These are phyloP conservation scores for Gopherus evgoodei DNA, from an alignment of 2,113 vertebrate species.

Conservation along the genomic window DNA sequence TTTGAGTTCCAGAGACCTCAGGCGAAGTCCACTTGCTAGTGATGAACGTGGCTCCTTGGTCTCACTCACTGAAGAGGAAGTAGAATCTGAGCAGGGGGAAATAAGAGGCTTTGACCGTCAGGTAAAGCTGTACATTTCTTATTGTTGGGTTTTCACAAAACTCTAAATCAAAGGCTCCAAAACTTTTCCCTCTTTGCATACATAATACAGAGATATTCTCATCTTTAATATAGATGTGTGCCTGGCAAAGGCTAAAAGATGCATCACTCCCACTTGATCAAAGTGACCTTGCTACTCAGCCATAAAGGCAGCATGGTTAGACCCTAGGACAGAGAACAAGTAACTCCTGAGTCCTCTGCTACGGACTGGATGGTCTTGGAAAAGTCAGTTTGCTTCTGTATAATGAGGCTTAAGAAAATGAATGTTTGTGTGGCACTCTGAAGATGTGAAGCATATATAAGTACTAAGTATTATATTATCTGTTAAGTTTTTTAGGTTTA, in stretches of 20 bases:
- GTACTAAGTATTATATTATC: not conserved
- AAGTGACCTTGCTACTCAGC: accelerated
- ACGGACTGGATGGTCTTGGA: not conserved
- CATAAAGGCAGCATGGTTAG: not conserved
- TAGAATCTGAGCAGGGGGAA: slow-evolving; percentile 82
- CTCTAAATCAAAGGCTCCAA: accelerated
- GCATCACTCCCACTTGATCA: not conserved
- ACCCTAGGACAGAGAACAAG: not conserved
- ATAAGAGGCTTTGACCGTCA: slow-evolving; percentile 75
- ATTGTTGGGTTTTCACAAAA: not conserved
- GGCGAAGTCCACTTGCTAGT: slow-evolving; percentile 64
- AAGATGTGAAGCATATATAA: not conserved
- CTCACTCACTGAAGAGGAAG: slow-evolving; percentile 90
- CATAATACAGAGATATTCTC: not conserved
- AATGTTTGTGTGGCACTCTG: not conserved
- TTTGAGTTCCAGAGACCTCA: slow-evolving; percentile 72
- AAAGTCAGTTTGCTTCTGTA: not conserved
- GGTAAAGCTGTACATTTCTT: slow-evolving; percentile 74
- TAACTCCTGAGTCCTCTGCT: not conserved
- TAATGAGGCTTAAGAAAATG: not conserved
- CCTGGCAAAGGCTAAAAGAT: not conserved
- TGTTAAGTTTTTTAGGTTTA: not conserved
- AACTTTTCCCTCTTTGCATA: not conserved
- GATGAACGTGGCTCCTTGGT: slow-evolving; percentile 87
- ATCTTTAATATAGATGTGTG: not conserved